Evolutionary conservation across 2,888 invertebrate genomes (phyloP).

Genomic region (Hedychridium roseum): DNA sequence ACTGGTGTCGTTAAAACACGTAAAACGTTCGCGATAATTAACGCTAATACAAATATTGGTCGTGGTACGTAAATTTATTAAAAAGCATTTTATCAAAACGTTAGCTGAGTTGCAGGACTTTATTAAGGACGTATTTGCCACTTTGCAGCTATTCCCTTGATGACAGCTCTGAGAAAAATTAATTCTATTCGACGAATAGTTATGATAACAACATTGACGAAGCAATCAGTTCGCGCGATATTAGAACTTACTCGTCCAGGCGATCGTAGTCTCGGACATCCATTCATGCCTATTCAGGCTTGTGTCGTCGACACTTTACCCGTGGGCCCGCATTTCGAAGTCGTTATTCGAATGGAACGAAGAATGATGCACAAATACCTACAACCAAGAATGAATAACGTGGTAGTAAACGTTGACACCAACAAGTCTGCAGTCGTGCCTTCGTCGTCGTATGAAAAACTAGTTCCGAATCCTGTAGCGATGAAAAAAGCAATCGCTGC

Average conservation of each 20-base stretch:
- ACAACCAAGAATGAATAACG: constrained; percentile 9
- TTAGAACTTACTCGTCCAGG: constrained; percentile 56
- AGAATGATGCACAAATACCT: constrained; percentile 46
- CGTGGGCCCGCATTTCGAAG: constrained; percentile 55
- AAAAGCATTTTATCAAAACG: too few relatives aligned
- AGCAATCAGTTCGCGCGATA: constrained; percentile 60
- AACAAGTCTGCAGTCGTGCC: too few relatives aligned
- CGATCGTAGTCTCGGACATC: constrained; percentile 45
- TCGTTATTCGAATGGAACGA: constrained; percentile 58
- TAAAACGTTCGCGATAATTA: constrained; percentile 53
- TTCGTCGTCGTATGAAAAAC: too few relatives aligned
- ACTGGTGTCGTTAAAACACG: constrained; percentile 41
- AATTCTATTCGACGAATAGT: constrained; percentile 51
- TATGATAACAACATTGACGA: constrained; percentile 58
- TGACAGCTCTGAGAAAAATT: constrained; percentile 54
- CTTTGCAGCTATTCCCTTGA: constrained; percentile 53
- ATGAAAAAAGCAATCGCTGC: neutral
- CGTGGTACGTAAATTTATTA: constrained; percentile 44
- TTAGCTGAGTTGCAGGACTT: too few relatives aligned
- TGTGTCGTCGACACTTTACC: constrained; percentile 58
- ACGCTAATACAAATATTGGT: constrained; percentile 55
- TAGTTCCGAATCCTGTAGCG: too few relatives aligned
- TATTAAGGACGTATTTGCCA: too few relatives aligned
- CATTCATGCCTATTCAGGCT: constrained; percentile 56
- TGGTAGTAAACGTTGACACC: neutral